phyloP scores from a whole-genome alignment of 2,888 invertebrate species.

The Romanomermis culicivorax region DNA sequence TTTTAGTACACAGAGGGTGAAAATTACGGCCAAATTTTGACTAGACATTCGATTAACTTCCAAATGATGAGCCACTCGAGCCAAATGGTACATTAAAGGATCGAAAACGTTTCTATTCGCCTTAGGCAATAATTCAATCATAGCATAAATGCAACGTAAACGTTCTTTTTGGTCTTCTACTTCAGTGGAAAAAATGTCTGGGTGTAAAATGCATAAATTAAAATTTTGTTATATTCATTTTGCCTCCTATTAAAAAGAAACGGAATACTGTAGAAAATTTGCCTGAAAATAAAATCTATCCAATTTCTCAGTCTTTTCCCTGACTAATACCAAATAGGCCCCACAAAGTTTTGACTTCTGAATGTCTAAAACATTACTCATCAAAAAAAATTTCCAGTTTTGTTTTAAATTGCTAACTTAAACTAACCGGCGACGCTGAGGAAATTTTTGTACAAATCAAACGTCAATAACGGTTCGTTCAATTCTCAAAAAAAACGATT shows the following conservation, averaged over 20 bases:
- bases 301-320: too few relatives aligned
- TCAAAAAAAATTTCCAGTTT: too few relatives aligned
- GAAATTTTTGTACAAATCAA: slow-evolving; percentile 81
- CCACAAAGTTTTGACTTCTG: background rate
- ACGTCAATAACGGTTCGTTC: slow-evolving; percentile 74
- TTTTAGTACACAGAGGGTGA: slow-evolving; percentile 74
- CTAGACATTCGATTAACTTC: slow-evolving; percentile 74
- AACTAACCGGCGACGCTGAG: slow-evolving; percentile 48
- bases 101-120: slow-evolving; percentile 63
- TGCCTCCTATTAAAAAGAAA: too few relatives aligned
- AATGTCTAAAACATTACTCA: too few relatives aligned
- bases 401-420: too few relatives aligned
- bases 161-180: slow-evolving; percentile 57
- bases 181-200: slow-evolving; percentile 36
- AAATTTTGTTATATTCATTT: too few relatives aligned
- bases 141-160: slow-evolving; percentile 58
- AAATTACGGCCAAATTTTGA: slow-evolving; percentile 71
- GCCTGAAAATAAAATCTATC: too few relatives aligned
- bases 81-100: slow-evolving; percentile 70
- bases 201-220: too few relatives aligned
- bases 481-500: slow-evolving; percentile 71
- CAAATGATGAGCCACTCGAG: slow-evolving; percentile 40
- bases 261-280: too few relatives aligned
- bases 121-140: slow-evolving; percentile 66
- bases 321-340: background rate